Percentiles rank a stretch among this genome's conserved stretches.
Conservation (phyloP, 2,888 invertebrate species). For the Myathropa florea region DNA sequence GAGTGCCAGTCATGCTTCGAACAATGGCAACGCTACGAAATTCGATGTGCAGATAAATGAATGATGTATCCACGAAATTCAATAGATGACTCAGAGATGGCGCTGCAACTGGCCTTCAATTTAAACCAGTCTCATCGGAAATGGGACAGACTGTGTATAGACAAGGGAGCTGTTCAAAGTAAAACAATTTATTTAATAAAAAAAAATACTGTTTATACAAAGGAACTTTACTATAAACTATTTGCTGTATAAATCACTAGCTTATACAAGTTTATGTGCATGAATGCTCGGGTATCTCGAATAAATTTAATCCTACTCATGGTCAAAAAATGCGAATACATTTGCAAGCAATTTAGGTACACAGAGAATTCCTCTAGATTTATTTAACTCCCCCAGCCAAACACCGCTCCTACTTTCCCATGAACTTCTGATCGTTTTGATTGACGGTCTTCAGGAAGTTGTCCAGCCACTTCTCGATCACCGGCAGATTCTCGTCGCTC, state of each 20-base stretch:
- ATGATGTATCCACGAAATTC: too few species aligned
- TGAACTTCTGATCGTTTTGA: conserved; percentile 76
- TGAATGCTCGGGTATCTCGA: too few species aligned
- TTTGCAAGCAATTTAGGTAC: conserved; percentile 46
- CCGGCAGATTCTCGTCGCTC: conserved; percentile 88
- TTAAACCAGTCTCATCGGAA: too few species aligned
- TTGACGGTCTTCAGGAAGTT: conserved; percentile 80
- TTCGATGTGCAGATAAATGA: too few species aligned
- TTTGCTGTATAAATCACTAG: conserved; percentile 39
- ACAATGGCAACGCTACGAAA: too few species aligned
- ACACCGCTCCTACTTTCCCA: conserved; percentile 67
- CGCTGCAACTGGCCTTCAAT: too few species aligned
- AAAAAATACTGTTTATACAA: conserved; percentile 8
- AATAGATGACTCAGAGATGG: too few species aligned
- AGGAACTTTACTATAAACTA: conserved; percentile 22
- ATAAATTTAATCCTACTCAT: background rate
- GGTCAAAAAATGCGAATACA: conserved; percentile 5
- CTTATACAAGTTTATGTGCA: too few species aligned
- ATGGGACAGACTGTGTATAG: too few species aligned
- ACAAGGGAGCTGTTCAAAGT: too few species aligned
- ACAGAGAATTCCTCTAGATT: conserved; percentile 24
- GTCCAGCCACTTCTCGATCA: conserved; percentile 88
- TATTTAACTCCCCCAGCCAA: background rate
- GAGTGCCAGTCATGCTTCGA: too few species aligned
- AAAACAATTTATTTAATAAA: conserved; percentile 29